Evolutionary conservation across 2,113 vertebrate species (phyloP), one percentile per base, ranked within the genome.

Genomic region (Sterrhoptilus dennistouni): DNA sequence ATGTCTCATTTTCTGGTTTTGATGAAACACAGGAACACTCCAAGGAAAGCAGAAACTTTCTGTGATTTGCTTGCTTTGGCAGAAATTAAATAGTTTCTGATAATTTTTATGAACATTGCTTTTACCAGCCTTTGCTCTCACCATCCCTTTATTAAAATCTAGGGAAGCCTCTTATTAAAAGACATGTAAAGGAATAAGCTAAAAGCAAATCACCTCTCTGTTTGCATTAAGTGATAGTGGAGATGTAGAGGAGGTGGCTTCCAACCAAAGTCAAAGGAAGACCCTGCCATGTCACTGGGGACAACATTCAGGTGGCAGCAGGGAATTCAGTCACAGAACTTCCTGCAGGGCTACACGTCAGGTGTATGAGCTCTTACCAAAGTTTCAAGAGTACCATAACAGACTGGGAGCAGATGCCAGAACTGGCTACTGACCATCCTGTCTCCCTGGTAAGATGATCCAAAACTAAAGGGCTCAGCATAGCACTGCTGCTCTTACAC

Each of bases 1-100:
- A 83, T 69, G 89, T 83, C 87, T 91, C 78, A 93, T 94, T 96
- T 95, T 95, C 89, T 61, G 47, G 45, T 69, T 95, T 94, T 94
- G 95, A 97, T 94, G 65, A 76, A 95, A 95, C 90, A 3, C 94
- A 94, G 95, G 95, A 94, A 61, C 70, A 53, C 84, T 87, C 16
- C 14, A 69, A 79, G 74, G 33, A 94, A 68, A 85, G 84, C 2
- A 91, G 63, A 87, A 91, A 79, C 63, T 72, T 89, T 82, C 78
- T 80, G 49, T 54, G 77, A 89, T 89, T 52, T 93, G 84, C 78
- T 87, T 91, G 70, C 59, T 95, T 80, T 89, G 84, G 93, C 87
- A 91, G 45, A 87, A 95, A 89, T 15, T 0, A 76, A 92, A 82
- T 12, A 50, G 50, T 40, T 84, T 76, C 82, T 79, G 84, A 96